Conservation (phyloP, 2,113 vertebrate genomes). For the Diphyllodes magnificus region DNA sequence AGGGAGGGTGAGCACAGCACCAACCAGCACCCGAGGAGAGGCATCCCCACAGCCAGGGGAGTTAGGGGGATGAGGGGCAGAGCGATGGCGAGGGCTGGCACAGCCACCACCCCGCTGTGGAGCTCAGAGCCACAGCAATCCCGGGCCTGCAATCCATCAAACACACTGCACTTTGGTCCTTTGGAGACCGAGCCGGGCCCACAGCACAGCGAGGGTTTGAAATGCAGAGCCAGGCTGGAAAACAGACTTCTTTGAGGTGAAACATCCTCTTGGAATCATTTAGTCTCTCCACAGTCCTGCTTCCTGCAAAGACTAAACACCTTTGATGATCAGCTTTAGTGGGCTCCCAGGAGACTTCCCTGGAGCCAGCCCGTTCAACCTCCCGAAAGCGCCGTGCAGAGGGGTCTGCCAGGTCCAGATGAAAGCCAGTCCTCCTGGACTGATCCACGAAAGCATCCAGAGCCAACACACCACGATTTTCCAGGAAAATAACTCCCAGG, state of each 20-base stretch:
- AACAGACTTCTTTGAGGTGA: neutral
- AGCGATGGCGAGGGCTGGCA: accelerated
- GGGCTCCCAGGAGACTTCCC: neutral
- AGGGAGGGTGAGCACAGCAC: neutral
- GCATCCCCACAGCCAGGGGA: neutral
- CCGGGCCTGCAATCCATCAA: neutral
- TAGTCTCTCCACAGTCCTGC: neutral
- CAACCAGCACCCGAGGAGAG: neutral
- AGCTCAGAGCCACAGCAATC: accelerated
- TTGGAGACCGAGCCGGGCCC: accelerated
- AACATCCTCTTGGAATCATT: neutral
- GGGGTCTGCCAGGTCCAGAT: neutral
- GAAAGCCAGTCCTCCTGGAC: neutral
- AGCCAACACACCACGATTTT: accelerated
- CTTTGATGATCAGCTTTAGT: conserved; percentile 5
- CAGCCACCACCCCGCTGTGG: accelerated
- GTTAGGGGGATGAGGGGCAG: accelerated
- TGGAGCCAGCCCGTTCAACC: neutral
- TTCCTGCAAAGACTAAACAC: neutral
- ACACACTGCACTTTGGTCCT: neutral
- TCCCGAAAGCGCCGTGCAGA: neutral
- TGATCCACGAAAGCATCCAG: neutral
- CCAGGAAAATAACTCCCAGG: neutral
- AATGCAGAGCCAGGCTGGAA: neutral
- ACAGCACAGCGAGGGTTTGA: neutral